Conservation (phyloP, 2,888 invertebrate genomes). For the Rhabditoides inermis region DNA sequence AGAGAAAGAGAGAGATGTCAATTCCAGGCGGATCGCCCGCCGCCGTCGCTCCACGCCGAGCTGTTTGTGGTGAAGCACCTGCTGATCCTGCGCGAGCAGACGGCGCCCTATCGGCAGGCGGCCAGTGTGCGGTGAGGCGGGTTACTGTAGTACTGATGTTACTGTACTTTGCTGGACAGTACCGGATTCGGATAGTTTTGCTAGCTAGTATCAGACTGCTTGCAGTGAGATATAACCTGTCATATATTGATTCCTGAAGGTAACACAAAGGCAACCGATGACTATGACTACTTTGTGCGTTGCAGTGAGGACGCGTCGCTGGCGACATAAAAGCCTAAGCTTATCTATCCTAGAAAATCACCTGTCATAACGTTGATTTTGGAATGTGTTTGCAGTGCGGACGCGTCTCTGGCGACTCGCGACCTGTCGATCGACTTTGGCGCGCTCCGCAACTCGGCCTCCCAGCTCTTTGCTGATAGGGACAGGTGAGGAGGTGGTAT, state of each 20-base stretch:
- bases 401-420: slow-evolving; percentile 65
- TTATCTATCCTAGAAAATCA: no score
- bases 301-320: not conserved
- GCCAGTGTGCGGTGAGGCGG: not conserved
- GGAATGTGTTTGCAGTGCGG: slow-evolving; percentile 58
- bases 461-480: slow-evolving; percentile 19
- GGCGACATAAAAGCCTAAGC: no score
- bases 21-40: no score
- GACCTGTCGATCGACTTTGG: slow-evolving; percentile 89
- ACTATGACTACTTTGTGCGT: not conserved
- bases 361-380: no score
- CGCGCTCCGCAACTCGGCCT: slow-evolving; percentile 64
- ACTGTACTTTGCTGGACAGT: slow-evolving; percentile 1
- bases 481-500: no score
- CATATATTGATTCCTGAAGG: not conserved
- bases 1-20: no score
- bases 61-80: slow-evolving; percentile 96
- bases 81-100: slow-evolving; percentile 89
- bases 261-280: not conserved
- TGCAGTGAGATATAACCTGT: not conserved
- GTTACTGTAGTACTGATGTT: slow-evolving; percentile 3
- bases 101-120: slow-evolving; percentile 77
- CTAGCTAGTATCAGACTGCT: not conserved
- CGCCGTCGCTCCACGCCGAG: slow-evolving; percentile 88
- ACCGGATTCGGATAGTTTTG: not conserved